Percentiles rank a stretch among this genome's conserved stretches.
Evolutionary conservation across 2,113 vertebrate genomes (phyloP).

Genomic region (Plestiodon gilberti): DNA sequence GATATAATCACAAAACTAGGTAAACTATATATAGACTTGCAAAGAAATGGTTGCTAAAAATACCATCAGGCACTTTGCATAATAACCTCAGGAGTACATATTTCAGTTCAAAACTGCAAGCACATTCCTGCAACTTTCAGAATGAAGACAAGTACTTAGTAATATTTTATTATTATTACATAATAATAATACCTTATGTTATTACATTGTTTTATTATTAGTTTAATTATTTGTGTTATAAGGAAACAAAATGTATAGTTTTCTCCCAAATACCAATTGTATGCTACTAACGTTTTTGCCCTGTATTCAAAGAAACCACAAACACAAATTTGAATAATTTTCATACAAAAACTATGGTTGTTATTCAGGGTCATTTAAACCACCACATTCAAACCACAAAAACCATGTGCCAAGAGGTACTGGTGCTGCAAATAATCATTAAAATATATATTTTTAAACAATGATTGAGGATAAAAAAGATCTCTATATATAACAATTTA

Average conservation of each 20-base stretch:
- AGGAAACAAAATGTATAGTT: neutral
- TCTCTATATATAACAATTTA: neutral
- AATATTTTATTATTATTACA: neutral
- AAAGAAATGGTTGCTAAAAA: neutral
- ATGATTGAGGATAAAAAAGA: too few relatives aligned
- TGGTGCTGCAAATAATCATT: constrained; percentile 33
- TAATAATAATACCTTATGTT: too few relatives aligned
- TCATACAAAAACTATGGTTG: fast-evolving
- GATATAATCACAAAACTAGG: constrained; percentile 57
- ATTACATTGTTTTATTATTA: too few relatives aligned
- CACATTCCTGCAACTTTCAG: neutral
- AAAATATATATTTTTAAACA: too few relatives aligned
- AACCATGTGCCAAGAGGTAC: constrained; percentile 5
- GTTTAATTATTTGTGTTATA: neutral
- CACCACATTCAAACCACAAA: neutral
- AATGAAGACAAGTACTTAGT: neutral
- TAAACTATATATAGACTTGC: constrained; percentile 4
- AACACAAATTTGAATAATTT: neutral
- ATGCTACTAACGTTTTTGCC: neutral
- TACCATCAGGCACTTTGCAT: neutral
- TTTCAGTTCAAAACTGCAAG: neutral
- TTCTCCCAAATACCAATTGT: neutral
- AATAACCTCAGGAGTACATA: neutral
- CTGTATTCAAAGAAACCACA: neutral
- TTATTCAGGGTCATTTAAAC: constrained; percentile 10